A percentile compares a stretch with the other conserved stretches of the same genome.
Evolutionary conservation across 2,888 invertebrate species (phyloP).

Genomic region (Plagodis dolabraria): DNA sequence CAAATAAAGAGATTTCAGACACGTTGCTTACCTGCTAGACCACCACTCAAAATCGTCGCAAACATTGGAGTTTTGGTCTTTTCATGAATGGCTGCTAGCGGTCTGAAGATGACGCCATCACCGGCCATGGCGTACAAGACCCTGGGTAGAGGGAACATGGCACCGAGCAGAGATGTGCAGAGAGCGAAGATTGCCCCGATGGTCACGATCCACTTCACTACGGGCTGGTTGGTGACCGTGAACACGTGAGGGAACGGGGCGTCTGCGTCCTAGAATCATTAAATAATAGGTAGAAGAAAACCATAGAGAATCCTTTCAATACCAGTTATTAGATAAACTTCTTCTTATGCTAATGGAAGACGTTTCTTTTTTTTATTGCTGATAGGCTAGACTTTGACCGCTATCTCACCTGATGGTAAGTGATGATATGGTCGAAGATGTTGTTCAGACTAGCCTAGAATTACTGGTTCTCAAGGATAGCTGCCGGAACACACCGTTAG

Average conservation of each 20-base stretch:
- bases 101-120: slow-evolving; percentile 93
- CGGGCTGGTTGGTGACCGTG: slow-evolving; percentile 89
- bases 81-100: slow-evolving; percentile 87
- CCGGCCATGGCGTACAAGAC: slow-evolving; percentile 96
- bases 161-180: slow-evolving; percentile 93
- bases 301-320: no score
- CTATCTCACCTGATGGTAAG: no score
- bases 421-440: no score
- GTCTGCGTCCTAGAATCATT: slow-evolving; percentile 86
- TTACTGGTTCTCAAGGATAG: no score
- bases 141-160: slow-evolving; percentile 95
- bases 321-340: no score
- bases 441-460: no score
- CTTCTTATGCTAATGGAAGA: no score
- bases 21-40: slow-evolving; percentile 86
- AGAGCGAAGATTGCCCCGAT: slow-evolving; percentile 96
- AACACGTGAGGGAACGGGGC: slow-evolving; percentile 96
- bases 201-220: slow-evolving; percentile 95
- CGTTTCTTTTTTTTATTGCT: no score
- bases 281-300: background rate
- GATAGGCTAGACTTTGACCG: no score
- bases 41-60: slow-evolving; percentile 91
- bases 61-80: slow-evolving; percentile 92
- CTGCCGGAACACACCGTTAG: no score
- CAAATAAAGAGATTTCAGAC: no score